Evolutionary conservation across 2,113 vertebrate species (phyloP).

Genomic region (Lagopus muta): DNA sequence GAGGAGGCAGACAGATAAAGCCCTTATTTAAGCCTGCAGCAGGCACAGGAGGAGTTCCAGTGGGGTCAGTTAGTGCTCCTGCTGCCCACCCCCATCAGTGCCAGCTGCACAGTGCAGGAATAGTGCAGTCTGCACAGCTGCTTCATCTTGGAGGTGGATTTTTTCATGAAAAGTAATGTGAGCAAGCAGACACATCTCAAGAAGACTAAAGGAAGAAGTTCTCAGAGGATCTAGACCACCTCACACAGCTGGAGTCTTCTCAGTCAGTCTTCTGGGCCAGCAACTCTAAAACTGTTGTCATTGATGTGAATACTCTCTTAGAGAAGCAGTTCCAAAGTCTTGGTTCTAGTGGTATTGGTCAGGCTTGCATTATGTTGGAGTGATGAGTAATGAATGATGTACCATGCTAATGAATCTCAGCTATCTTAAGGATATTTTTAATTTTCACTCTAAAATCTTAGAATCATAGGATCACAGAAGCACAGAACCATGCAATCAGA

Average conservation of each 20-base stretch:
- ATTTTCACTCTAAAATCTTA: not conserved
- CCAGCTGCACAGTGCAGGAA: not conserved
- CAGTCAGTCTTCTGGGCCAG: not conserved
- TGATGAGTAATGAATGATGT: accelerated
- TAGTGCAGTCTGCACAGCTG: not conserved
- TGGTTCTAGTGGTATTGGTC: not conserved
- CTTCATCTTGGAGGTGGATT: not conserved
- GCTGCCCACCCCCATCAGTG: not conserved
- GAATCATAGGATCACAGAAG: not conserved
- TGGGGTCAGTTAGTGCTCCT: not conserved
- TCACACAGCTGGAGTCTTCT: not conserved
- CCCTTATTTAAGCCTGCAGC: accelerated
- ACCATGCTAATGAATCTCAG: not conserved
- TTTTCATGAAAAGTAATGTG: not conserved
- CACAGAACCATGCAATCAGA: too few relatives aligned
- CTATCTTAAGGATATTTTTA: not conserved
- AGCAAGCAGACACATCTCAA: not conserved
- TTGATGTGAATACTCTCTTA: too few relatives aligned
- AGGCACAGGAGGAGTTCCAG: not conserved
- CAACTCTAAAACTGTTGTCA: not conserved
- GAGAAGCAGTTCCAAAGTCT: not conserved
- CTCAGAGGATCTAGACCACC: not conserved
- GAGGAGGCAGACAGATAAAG: not conserved
- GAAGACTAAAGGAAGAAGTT: not conserved
- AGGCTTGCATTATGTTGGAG: not conserved